Evolutionary conservation across 2,113 vertebrate species (phyloP), one percentile per base, ranked within the genome.

Genomic region (Orientallactaga bullata): DNA sequence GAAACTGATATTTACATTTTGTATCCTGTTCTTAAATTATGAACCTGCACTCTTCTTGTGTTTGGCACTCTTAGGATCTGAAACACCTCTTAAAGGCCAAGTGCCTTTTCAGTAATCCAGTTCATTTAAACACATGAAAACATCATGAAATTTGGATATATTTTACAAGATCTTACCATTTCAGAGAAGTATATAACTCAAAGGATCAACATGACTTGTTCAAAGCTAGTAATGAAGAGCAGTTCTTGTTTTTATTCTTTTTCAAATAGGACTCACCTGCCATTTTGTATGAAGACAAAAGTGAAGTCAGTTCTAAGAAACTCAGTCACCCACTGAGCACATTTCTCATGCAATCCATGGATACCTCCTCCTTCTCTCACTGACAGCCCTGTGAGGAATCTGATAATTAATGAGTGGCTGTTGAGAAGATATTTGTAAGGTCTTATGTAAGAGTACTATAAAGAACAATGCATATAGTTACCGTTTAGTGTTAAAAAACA

Each of bases 231-330:
- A 85, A 61, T 51, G 90, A 73, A n/a, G 78, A n/a, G 5, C 65
- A 79, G 6, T 88, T 83, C 68, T 90, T 88, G 32, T 58, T 94
- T 61, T 78, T 58, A 66, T 74, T 91, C 66, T 81, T 71, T 85
- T 93, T 95, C 79, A 85, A 71, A 68, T 2, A 88, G 65, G 55
- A 94, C 60, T 82, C 73, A 73, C 11, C 24, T 42, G 82, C 65
- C 90, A 81, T 79, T 94, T 96, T 94, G 85, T 95, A 85, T 94
- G 35, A 3, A 73, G 87, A 85, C 71, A 94, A 95, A 94, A 94
- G 87, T 94, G 92, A 97, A 95, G 90, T 95, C 95, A 91, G 96
- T 90, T 30, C 72, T 85, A 71, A 88, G 93, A 96, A 96, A 94
- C 39, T 55, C 68, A 63, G 37, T 86, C 30, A 60, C 73, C 61